Conservation (phyloP, 2,113 vertebrate species). For the Oostethus manadensis region DNA sequence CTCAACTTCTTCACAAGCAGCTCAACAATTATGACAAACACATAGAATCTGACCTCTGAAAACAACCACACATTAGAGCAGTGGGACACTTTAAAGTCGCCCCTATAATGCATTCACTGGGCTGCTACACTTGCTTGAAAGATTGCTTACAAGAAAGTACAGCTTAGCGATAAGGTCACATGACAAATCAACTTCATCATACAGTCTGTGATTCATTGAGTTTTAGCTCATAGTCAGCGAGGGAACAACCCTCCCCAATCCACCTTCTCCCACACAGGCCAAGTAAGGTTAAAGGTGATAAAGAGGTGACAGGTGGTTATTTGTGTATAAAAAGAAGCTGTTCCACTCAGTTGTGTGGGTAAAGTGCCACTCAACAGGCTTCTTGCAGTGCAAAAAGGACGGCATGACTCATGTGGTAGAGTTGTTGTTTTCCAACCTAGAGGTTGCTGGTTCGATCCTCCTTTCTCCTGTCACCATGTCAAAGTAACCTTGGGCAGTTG, state of each 20-base stretch:
- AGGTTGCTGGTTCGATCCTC: no score
- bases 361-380: background rate
- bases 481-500: no score
- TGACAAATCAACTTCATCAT: conserved; percentile 49
- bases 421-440: no score
- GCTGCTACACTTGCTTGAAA: no score
- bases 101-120: no score
- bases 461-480: no score
- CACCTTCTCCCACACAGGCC: conserved; percentile 1
- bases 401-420: no score
- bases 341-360: conserved; percentile 13
- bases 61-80: background rate
- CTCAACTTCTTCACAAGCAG: background rate
- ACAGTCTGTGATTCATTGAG: conserved; percentile 37
- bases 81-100: no score
- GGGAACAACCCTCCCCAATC: conserved; percentile 5
- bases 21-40: background rate
- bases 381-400: no score
- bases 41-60: background rate
- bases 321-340: conserved; percentile 8
- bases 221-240: conserved; percentile 29
- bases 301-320: conserved; percentile 13
- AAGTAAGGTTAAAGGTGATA: conserved; percentile 28
- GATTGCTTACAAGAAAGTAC: background rate
- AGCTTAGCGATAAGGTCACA: conserved; percentile 39